phyloP scores from a whole-genome alignment of 2,888 invertebrate species.

The Onchidella celtica region DNA sequence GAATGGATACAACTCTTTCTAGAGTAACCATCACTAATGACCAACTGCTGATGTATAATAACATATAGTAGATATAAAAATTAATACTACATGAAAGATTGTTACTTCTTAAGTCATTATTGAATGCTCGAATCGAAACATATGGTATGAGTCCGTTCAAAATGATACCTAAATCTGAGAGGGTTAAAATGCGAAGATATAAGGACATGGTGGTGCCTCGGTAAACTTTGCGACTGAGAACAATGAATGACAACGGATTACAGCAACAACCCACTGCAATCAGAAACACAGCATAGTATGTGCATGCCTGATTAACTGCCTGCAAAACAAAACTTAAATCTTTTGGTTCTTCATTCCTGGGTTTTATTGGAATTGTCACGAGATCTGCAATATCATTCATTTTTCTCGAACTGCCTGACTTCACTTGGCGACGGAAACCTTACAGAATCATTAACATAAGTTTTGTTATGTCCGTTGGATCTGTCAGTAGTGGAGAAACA shows the following conservation, averaged over 20 bases:
- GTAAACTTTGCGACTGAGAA: constrained; percentile 7
- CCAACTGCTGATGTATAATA: constrained; percentile 15
- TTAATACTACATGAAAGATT: not conserved
- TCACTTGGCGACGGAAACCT: no score
- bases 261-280: not conserved
- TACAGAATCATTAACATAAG: no score
- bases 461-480: no score
- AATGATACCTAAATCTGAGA: constrained; percentile 13
- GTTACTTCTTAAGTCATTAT: not conserved
- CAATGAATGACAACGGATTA: not conserved
- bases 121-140: not conserved
- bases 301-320: not conserved
- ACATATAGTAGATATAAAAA: not conserved
- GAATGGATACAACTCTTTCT: constrained; percentile 7
- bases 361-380: no score
- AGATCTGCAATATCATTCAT: no score
- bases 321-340: no score
- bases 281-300: not conserved
- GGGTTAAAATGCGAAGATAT: not conserved
- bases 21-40: not conserved
- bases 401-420: no score
- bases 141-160: constrained; percentile 3
- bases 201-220: not conserved
- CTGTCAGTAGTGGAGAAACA: no score
- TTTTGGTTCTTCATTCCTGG: no score